These are phyloP conservation scores for Triops longicaudatus DNA, from an alignment of 1,140 invertebrate genomes.

Conservation along the genomic window DNA sequence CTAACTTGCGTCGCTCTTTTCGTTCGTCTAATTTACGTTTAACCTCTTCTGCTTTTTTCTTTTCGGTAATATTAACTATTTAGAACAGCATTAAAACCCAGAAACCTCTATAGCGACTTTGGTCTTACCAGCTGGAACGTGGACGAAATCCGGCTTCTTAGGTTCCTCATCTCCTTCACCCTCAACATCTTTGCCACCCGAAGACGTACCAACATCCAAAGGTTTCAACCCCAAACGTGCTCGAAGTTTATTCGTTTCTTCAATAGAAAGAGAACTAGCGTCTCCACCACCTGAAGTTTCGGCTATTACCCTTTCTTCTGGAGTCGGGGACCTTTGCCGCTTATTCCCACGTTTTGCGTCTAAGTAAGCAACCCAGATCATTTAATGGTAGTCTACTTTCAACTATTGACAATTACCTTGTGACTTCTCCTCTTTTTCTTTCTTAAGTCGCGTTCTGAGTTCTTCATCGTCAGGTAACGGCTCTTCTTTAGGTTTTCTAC, in stretches of 20 bases:
- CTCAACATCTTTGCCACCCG: slow-evolving; percentile 38
- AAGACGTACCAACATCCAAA: slow-evolving; percentile 55
- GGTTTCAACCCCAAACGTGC: slow-evolving; percentile 91
- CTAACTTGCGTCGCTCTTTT: slow-evolving; percentile 71
- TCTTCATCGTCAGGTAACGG: slow-evolving; percentile 21
- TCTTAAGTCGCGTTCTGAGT: slow-evolving; percentile 20
- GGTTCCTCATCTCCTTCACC: slow-evolving; percentile 30
- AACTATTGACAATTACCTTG: not conserved
- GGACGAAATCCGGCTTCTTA: slow-evolving; percentile 78
- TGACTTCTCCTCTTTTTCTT: slow-evolving; percentile 25
- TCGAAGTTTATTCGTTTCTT: slow-evolving; percentile 84
- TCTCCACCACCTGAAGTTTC: slow-evolving; percentile 33
- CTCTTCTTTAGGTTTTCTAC: slow-evolving; percentile 18
- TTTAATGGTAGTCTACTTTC: not conserved
- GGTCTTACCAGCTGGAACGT: slow-evolving; percentile 64
- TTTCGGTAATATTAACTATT: slow-evolving; percentile 60
- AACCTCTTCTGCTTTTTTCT: slow-evolving; percentile 69
- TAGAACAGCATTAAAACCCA: not conserved
- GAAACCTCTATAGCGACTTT: not conserved
- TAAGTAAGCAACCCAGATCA: slow-evolving; percentile 20
- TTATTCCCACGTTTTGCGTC: slow-evolving; percentile 30
- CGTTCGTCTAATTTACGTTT: slow-evolving; percentile 65
- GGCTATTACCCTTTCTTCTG: slow-evolving; percentile 21
- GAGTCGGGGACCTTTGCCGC: slow-evolving; percentile 22
- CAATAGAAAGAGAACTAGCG: slow-evolving; percentile 57